Base-by-base conservation (phyloP, 2,888 invertebrate genomes). In the Hemaris fuciformis region DNA sequence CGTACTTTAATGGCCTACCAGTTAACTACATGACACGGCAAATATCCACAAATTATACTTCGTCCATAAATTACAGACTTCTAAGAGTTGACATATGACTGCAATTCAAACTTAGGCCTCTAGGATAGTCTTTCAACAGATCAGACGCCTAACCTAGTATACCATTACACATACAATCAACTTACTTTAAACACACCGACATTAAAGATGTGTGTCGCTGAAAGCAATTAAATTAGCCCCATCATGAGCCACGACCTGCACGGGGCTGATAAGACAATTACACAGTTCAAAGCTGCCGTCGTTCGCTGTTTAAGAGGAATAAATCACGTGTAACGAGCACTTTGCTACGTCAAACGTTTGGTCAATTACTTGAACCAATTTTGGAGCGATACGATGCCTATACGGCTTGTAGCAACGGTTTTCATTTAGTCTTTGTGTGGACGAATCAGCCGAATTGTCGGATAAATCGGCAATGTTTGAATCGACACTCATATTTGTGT, bases 291-390 rank as follows among this genome's bases (percentile, higher is more conserved):
- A 45, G 18, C 27, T 27, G 43, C 18, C 59, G 25, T 25, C 43
- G 25, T 43, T 20, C 38, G 38, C 38, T 38, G 38, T 38, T 38
- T 38, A 38, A 22, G 61, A 25, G 66, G 66, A 70, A 75, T 76
- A 76, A 79, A 79, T 79, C 69, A 69, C 64, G 59, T 61, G 66
- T 74, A 77, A 77, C 74, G 74, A 71, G 74, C 77, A 74, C 73
- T 77, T 76, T 67, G 69, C 69, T 68, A 68, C 70, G 69, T 71
- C 75, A 71, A 73, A 72, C 48, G 60, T 60, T 57, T 57, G 63
- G 62, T 64, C 63, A 67, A 65, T 66, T 65, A 67, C 67, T 53
- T 27, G 53, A 53, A 20, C 18, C 53, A 53, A 31, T 53, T 53
- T 53, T 31, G 8, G 31, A 31, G 46, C 23, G n/a, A n/a, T 27